Conservation (phyloP, 2,113 vertebrate genomes). For the Misgurnus anguillicaudatus region DNA sequence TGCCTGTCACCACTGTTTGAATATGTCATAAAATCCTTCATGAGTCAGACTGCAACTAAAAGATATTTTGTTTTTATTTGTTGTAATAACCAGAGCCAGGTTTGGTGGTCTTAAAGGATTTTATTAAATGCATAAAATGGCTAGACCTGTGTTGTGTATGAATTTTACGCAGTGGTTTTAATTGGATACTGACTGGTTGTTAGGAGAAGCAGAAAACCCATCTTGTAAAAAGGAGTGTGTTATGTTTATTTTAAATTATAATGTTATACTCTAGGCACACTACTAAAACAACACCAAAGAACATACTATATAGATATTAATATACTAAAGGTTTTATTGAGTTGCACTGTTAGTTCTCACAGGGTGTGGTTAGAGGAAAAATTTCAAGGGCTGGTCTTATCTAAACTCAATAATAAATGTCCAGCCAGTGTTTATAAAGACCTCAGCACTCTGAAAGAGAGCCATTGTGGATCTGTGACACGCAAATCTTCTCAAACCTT, state of each 20-base stretch:
- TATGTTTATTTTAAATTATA: not conserved
- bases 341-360: not conserved
- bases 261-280: not conserved
- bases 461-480: not conserved
- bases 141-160: not conserved
- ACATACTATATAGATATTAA: not conserved
- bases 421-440: conserved; percentile 17
- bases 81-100: not conserved
- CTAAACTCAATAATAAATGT: conserved; percentile 19
- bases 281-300: not conserved
- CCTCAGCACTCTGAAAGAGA: not conserved
- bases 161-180: not conserved
- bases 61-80: not conserved
- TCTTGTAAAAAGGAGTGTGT: not conserved
- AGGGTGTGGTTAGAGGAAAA: conserved; percentile 24
- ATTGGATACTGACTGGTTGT: not conserved
- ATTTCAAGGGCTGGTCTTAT: conserved; percentile 9
- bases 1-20: not conserved
- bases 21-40: not conserved
- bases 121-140: not conserved
- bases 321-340: not conserved
- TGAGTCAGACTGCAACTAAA: not conserved
- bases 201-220: not conserved
- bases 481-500: not conserved
- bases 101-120: not conserved